phyloP scores from a whole-genome alignment of 2,888 invertebrate genomes.

The Epinotia ramella region DNA sequence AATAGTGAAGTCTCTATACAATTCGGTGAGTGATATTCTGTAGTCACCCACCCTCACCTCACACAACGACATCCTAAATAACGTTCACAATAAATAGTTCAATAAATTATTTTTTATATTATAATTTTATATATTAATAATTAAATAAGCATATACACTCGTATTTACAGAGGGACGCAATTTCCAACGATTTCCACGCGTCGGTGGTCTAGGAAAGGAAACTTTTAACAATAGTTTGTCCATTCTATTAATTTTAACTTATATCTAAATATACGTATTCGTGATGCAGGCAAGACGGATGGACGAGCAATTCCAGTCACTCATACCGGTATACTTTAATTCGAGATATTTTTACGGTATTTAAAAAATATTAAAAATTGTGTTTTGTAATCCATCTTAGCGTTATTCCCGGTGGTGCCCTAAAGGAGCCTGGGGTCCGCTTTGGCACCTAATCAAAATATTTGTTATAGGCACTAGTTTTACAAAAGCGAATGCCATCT shows the following conservation, averaged over 20 bases:
- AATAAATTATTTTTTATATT: conserved; percentile 40
- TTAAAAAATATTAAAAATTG: too few species aligned
- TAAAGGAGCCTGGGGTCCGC: too few species aligned
- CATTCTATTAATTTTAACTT: conserved; percentile 24
- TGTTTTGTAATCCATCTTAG: too few species aligned
- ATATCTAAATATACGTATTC: conserved; percentile 1
- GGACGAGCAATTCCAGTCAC: conserved; percentile 5
- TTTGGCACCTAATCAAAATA: too few species aligned
- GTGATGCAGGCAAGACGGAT: conserved; percentile 46
- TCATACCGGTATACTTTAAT: too few species aligned
- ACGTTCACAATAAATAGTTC: conserved; percentile 42
- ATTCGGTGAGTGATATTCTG: too few species aligned
- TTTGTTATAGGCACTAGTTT: too few species aligned
- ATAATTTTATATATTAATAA: conserved; percentile 35
- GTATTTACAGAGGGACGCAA: conserved; percentile 44
- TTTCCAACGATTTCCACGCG: conserved; percentile 33
- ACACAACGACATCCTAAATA: conserved; percentile 14
- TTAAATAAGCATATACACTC: conserved; percentile 45
- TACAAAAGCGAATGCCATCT: too few species aligned
- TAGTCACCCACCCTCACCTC: background rate
- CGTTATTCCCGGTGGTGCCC: too few species aligned
- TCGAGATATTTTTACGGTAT: too few species aligned
- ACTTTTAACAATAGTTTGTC: conserved; percentile 21
- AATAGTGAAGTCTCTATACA: too few species aligned
- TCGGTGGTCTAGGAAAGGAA: conserved; percentile 16